phyloP scores from a whole-genome alignment of 2,797 vertebrate species.

The Gallinago stenura region DNA sequence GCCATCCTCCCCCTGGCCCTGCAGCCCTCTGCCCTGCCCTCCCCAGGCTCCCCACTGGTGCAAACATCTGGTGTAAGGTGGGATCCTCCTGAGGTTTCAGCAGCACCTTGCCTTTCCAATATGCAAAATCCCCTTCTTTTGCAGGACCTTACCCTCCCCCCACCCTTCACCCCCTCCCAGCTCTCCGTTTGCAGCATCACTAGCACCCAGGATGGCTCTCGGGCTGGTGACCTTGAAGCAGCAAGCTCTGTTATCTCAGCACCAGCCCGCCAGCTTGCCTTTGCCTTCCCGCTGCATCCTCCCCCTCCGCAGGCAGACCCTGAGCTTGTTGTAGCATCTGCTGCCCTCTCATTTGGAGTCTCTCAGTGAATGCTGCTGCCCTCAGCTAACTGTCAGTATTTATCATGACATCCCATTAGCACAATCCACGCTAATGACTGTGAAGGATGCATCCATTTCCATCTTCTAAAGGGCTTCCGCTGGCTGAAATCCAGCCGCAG shows the following conservation, averaged over 20 bases:
- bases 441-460: constrained; percentile 37
- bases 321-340: constrained; percentile 33
- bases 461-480: constrained; percentile 53
- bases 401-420: constrained; percentile 66
- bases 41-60: rapidly evolving
- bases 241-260: background rate
- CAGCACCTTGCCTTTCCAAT: background rate
- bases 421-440: constrained; percentile 50
- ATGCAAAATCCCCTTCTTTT: background rate
- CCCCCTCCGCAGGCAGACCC: background rate
- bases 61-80: background rate
- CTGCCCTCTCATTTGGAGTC: constrained; percentile 53
- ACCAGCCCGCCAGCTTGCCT: background rate
- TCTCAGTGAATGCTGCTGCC: background rate
- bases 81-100: background rate
- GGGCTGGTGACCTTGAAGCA: constrained; percentile 35
- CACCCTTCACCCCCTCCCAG: rapidly evolving
- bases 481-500: constrained; percentile 43
- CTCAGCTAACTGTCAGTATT: constrained; percentile 65
- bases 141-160: background rate
- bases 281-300: background rate
- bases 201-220: background rate
- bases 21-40: background rate
- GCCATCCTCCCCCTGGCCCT: background rate
- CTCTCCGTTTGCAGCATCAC: rapidly evolving